Evolutionary conservation across 1,140 invertebrate species (phyloP).

Genomic region (Micrasema longulum): DNA sequence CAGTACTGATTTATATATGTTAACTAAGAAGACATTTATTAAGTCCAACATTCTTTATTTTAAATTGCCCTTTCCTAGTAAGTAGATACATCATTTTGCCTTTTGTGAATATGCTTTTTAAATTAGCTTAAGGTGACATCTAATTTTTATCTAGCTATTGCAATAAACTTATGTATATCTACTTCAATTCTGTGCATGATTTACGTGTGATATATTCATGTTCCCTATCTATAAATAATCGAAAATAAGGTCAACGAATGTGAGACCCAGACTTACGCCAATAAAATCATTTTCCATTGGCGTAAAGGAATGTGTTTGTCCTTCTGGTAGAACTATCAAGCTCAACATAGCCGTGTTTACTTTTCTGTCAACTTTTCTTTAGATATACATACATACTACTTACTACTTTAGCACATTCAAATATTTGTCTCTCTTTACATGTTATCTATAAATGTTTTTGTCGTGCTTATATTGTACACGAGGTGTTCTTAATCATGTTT

Average conservation of each 20-base stretch:
- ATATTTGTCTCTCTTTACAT: conserved; percentile 65
- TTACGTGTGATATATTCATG: conserved; percentile 47
- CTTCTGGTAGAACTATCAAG: conserved; percentile 62
- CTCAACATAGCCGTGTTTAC: conserved; percentile 59
- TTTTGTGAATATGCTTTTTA: conserved; percentile 51
- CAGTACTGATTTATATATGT: conserved; percentile 57
- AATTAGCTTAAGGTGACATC: conserved; percentile 49
- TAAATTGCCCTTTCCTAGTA: conserved; percentile 41
- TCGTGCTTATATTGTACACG: conserved; percentile 65
- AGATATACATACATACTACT: conserved; percentile 58
- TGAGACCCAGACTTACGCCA: conserved; percentile 30
- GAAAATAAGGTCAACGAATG: conserved; percentile 54
- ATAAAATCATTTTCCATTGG: not conserved
- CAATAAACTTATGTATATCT: conserved; percentile 52
- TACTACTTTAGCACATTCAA: conserved; percentile 67
- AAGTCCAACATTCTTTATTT: conserved; percentile 59
- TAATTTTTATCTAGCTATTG: conserved; percentile 55
- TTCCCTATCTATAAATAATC: conserved; percentile 44
- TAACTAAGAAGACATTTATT: conserved; percentile 51
- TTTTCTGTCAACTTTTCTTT: conserved; percentile 63
- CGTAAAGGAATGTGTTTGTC: conserved; percentile 54
- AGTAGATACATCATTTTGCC: conserved; percentile 49
- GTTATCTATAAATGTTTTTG: conserved; percentile 70
- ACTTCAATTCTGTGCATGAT: conserved; percentile 49
- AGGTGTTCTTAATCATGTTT: conserved; percentile 65